Percentiles rank a stretch among this genome's conserved stretches.
Conservation (phyloP, 2,113 vertebrate genomes). For the Channa maculata region DNA sequence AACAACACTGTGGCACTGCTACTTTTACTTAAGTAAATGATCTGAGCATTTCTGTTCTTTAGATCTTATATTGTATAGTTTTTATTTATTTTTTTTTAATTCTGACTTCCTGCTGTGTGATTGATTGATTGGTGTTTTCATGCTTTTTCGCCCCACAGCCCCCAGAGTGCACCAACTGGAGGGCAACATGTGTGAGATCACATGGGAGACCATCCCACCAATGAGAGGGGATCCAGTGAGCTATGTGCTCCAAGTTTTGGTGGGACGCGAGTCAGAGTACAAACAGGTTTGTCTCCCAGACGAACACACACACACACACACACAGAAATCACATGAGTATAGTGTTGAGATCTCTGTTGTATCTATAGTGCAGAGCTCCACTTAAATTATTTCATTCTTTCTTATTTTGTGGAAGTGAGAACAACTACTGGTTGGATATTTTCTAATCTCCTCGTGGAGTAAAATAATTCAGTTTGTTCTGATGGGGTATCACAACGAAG, state of each 20-base stretch:
- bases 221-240: slow-evolving; percentile 96
- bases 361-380: background rate
- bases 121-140: background rate
- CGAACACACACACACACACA: slow-evolving; percentile 2
- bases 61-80: no score
- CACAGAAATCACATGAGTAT: slow-evolving; percentile 5
- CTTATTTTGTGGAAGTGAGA: slow-evolving; percentile 1
- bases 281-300: slow-evolving; percentile 89
- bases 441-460: background rate
- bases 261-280: slow-evolving; percentile 95
- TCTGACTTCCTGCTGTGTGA: background rate
- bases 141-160: slow-evolving; percentile 79
- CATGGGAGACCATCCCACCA: slow-evolving; percentile 92
- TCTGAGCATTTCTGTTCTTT: no score
- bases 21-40: no score
- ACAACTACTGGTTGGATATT: background rate
- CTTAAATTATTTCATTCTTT: background rate
- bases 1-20: no score
- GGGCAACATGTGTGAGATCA: slow-evolving; percentile 93
- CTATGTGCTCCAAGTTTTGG: slow-evolving; percentile 94
- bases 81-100: no score
- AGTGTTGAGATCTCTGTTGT: background rate
- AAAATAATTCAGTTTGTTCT: slow-evolving; percentile 7
- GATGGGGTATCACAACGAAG: background rate
- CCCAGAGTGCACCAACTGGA: slow-evolving; percentile 94